Conservation (phyloP, 2,797 vertebrate genomes). For the Gymnoscopelus microlampas region DNA sequence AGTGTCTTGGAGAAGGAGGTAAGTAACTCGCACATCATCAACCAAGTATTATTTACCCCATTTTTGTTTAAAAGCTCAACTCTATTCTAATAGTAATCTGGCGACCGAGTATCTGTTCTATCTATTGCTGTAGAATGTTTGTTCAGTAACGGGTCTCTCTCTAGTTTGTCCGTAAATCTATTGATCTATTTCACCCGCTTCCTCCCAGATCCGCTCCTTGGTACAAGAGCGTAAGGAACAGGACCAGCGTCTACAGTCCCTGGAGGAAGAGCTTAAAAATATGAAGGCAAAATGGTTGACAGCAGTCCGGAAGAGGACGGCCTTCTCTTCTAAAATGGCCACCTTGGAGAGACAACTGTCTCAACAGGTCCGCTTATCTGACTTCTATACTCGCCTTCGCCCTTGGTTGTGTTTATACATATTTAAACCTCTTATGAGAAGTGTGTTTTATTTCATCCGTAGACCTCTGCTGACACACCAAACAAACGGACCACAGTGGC, state of each 20-base stretch:
- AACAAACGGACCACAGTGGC: no score
- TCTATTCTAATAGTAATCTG: no score
- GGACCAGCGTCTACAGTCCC: slow-evolving; percentile 81
- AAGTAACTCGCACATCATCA: slow-evolving; percentile 10
- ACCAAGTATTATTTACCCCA: neutral
- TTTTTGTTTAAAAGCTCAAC: no score
- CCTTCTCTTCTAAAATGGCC: slow-evolving; percentile 83
- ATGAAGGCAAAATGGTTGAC: slow-evolving; percentile 86
- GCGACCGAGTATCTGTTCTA: no score
- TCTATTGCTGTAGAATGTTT: no score
- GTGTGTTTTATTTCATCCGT: neutral
- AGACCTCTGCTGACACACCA: slow-evolving; percentile 90
- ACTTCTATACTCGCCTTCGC: neutral
- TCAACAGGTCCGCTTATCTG: slow-evolving; percentile 83
- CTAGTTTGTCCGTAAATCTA: neutral
- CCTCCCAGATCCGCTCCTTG: slow-evolving; percentile 86
- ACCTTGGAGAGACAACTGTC: slow-evolving; percentile 88
- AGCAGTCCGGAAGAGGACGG: slow-evolving; percentile 89
- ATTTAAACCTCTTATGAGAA: neutral
- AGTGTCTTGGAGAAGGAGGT: slow-evolving; percentile 93
- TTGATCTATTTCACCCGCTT: neutral
- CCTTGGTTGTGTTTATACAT: neutral
- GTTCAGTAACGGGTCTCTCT: no score
- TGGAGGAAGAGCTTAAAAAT: slow-evolving; percentile 89
- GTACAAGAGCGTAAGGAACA: slow-evolving; percentile 89